Evolutionary conservation across 2,113 vertebrate species (phyloP).

Genomic region (Tychaedon coryphoeus): DNA sequence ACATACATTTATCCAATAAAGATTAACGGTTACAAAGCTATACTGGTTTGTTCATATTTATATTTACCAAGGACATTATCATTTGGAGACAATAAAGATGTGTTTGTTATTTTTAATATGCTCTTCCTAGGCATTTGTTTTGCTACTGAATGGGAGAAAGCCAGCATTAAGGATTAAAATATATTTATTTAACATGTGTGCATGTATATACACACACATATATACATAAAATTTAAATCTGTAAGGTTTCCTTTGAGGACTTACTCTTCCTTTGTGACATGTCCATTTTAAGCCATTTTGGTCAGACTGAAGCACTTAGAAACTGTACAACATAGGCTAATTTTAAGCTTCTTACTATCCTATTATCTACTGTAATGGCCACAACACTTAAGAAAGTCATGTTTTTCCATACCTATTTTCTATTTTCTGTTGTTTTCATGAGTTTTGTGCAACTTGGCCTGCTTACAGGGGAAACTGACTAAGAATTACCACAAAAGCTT

Average conservation of each 20-base stretch:
- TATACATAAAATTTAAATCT: not conserved
- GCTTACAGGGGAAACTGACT: not conserved
- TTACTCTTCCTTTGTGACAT: not conserved
- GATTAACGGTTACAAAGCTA: slow-evolving; percentile 1
- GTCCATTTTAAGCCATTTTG: not conserved
- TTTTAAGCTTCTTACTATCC: not conserved
- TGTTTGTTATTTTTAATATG: not conserved
- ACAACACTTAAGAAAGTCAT: not conserved
- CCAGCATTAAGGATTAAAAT: not conserved
- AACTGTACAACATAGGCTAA: not conserved
- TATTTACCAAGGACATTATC: not conserved
- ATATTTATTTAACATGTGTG: not conserved
- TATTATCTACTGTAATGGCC: not conserved
- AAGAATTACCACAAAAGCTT: not conserved
- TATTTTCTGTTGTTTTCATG: not conserved
- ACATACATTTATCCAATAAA: slow-evolving; percentile 61
- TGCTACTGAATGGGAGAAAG: not conserved
- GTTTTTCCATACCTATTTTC: not conserved
- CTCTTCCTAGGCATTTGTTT: not conserved
- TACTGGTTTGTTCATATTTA: not conserved
- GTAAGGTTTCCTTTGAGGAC: not conserved
- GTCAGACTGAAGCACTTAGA: not conserved
- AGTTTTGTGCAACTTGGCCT: not conserved
- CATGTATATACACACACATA: fast-evolving
- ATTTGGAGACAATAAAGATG: not conserved